A percentile compares a stretch with the other conserved stretches of the same genome.
Conservation (phyloP, 1,140 invertebrate genomes). For the Lutraria rhynchaena region DNA sequence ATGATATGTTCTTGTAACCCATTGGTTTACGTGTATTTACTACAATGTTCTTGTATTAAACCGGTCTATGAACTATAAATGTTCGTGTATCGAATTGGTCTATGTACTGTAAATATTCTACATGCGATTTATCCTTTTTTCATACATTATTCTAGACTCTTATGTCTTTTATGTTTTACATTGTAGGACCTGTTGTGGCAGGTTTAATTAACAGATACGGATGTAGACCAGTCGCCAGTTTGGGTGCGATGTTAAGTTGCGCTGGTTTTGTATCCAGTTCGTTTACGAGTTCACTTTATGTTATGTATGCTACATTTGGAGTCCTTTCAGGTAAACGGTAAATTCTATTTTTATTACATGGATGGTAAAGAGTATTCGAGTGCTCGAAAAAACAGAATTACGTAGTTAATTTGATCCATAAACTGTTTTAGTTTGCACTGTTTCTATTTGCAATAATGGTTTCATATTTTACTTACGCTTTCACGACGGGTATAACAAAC, state of each 20-base stretch:
- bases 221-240: background rate
- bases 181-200: constrained; percentile 6
- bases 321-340: constrained; percentile 13
- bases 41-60: no score
- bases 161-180: no score
- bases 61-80: no score
- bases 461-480: background rate
- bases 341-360: background rate
- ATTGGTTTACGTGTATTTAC: no score
- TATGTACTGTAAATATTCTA: no score
- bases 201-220: constrained; percentile 31
- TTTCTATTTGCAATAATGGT: background rate
- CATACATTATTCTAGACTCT: no score
- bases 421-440: background rate
- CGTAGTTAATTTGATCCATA: background rate
- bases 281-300: background rate
- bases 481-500: no score
- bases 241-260: background rate
- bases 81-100: no score
- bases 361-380: no score
- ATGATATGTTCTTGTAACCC: no score
- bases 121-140: no score
- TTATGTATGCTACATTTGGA: constrained; percentile 38
- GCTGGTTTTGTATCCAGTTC: constrained; percentile 18
- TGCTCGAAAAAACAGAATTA: background rate